Evolutionary conservation across 1,140 invertebrate genomes (phyloP), one percentile per base, ranked within the genome.

Genomic region (Luehdorfia chinensis): DNA sequence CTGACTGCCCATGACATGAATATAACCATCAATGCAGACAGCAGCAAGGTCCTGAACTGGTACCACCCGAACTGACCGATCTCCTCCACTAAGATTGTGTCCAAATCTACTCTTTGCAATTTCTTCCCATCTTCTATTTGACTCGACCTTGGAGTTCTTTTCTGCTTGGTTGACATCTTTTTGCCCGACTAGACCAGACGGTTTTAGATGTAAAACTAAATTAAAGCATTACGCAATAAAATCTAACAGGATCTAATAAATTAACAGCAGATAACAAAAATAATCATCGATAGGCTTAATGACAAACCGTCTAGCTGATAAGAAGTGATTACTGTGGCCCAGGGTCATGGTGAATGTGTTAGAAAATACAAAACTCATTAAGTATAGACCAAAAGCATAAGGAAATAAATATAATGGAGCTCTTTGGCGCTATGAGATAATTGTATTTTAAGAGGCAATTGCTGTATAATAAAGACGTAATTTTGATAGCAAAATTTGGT

Each of bases 21-120:
- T 32, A 90, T 75, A 34, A 91, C 80, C 1, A 89, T 85, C 6
- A 90, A 25, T 16, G 87, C 79, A 12, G 90, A 84, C 16, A 91
- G 63, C 5, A 79, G 25, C 43, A 89, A 87, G 12, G 87, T 88
- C 4, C 76, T 64, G 11, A 89, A 44, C 63, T 92, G 91, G 66
- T 89, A 92, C 44, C 73, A 65, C 11, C 91, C 91, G 37, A 92
- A 90, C 52, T 88, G 87, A 0, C 90, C 90, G 31, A 90, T 53
- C 50, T 88, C 78, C 49, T 87, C 62, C 16, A 67, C 52, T 61
- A 89, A 59, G 57, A 88, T 60, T 47, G 53, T 59, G 68, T 90
- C 84, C 48, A 87, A 50, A 48, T 87, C 59, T 2, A 69, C 50
- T 30, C 16, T 32, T 19, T 9, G 28, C 19, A 4, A 12, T 27